phyloP scores from a whole-genome alignment of 2,113 vertebrate genomes.

The Mionectes macconnelli region DNA sequence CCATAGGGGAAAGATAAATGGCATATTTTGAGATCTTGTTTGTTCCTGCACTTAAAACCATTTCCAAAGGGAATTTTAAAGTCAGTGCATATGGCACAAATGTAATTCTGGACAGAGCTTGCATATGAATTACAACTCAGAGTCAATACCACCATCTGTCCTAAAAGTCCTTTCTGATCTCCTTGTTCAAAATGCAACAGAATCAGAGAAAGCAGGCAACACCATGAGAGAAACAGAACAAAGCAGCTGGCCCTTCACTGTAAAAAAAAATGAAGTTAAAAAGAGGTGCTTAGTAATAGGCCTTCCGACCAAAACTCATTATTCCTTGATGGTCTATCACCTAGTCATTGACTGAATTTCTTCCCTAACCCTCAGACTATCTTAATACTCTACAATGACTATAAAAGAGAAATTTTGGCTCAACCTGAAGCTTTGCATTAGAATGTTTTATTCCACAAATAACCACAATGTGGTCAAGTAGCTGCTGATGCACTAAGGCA shows the following conservation, averaged over 20 bases:
- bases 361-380: neutral
- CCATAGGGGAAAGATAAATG: neutral
- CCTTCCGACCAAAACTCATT: neutral
- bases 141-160: slow-evolving; percentile 64
- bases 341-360: neutral
- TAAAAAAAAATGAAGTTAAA: neutral
- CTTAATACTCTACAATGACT: neutral
- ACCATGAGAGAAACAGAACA: neutral
- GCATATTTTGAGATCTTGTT: slow-evolving; percentile 21
- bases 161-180: slow-evolving; percentile 53
- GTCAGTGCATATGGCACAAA: slow-evolving; percentile 38
- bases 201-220: slow-evolving; percentile 26
- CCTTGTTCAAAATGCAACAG: neutral
- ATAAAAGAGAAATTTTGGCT: neutral
- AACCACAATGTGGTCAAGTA: neutral
- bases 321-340: neutral
- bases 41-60: slow-evolving; percentile 39
- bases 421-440: neutral
- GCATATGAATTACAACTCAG: slow-evolving; percentile 56
- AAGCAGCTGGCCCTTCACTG: slow-evolving; percentile 6
- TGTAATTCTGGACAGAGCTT: slow-evolving; percentile 21
- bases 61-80: slow-evolving; percentile 48
- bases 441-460: neutral
- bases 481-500: neutral
- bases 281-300: neutral